Percentiles rank a stretch among this genome's conserved stretches.
Conservation (phyloP, 2,888 invertebrate species). For the Mechanitis mazaeus region DNA sequence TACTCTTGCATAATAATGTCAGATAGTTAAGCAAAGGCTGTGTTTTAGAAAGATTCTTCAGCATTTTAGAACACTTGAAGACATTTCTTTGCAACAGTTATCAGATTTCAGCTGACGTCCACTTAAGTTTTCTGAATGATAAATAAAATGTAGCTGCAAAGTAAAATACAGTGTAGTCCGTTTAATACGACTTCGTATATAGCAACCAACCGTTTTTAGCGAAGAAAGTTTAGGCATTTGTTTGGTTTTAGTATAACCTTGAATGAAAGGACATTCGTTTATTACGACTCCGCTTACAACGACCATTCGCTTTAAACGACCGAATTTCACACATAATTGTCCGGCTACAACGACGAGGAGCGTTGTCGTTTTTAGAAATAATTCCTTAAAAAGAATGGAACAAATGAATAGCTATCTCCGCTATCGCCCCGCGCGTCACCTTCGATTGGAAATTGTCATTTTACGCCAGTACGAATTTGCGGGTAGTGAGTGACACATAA, state of each 20-base stretch:
- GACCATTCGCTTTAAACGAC: conserved; percentile 2
- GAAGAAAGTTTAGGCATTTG: conserved; percentile 17
- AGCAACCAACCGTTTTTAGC: conserved; percentile 17
- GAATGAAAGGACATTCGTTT: not conserved
- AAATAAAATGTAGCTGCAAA: no score
- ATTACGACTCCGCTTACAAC: not conserved
- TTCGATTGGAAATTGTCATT: conserved; percentile 9
- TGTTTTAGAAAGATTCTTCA: no score
- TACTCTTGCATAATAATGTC: no score
- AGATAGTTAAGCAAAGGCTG: no score
- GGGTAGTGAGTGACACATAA: conserved; percentile 11
- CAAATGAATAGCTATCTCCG: conserved; percentile 16
- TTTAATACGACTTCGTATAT: conserved; percentile 17
- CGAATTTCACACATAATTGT: conserved; percentile 14
- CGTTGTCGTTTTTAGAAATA: conserved; percentile 14
- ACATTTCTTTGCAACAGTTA: no score
- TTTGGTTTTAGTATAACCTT: conserved; percentile 14
- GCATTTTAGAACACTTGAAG: no score
- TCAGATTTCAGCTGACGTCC: no score
- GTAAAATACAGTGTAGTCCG: conserved; percentile 8
- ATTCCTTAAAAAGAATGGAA: conserved; percentile 10
- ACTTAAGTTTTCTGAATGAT: no score
- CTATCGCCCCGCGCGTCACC: conserved; percentile 10
- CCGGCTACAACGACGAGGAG: conserved; percentile 16
- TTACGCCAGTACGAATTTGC: conserved; percentile 4